Base-by-base conservation (phyloP, 1,140 invertebrate species). In the Tribolium madens region DNA sequence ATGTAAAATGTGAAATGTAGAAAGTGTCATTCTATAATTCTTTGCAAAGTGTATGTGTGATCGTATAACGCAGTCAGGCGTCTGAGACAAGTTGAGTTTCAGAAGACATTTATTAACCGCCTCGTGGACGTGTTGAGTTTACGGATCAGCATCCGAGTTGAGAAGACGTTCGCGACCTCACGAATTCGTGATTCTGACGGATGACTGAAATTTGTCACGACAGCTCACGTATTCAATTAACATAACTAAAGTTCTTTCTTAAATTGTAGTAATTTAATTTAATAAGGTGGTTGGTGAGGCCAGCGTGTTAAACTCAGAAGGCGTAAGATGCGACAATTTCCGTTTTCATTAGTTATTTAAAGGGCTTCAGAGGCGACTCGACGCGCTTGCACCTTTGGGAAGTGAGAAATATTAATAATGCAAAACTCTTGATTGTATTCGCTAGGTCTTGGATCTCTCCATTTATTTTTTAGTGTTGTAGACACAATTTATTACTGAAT, bases 321-420 rank as follows among this genome's bases (percentile, higher is more conserved):
- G 57, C 73, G 68, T 75, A 47, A 78, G 64, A 52, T 69, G 73
- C 77, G 64, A 60, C 77, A 78, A 78, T 78, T 78, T 78, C 77
- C 77, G 73, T 57, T 72, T 50, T 78, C 77, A 78, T 78, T 71
- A 78, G 50, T 78, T 78, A 78, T 78, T 78, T 78, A 78, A 76
- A 31, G 21, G 46, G 53, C 47, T 53, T 33, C 17, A 75, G 53
- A 68, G 74, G 77, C 74, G 57, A 26, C 31, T 70, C 74, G 70
- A 76, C 70, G 70, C 52, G 69, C 31, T 75, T 73, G 76, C 77
- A 76, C 77, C 74, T 76, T 75, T 78, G 74, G 77, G 77, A 78
- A 78, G 77, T 78, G 77, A 73, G 74, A 78, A 78, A 76, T 78
- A 78, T 78, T 78, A 78, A 78, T 78, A 78, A 78, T 78, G 73